Evolutionary conservation across 2,888 invertebrate species (phyloP), one percentile per base, ranked within the genome.

Genomic region (Drosophila infuscata): DNA sequence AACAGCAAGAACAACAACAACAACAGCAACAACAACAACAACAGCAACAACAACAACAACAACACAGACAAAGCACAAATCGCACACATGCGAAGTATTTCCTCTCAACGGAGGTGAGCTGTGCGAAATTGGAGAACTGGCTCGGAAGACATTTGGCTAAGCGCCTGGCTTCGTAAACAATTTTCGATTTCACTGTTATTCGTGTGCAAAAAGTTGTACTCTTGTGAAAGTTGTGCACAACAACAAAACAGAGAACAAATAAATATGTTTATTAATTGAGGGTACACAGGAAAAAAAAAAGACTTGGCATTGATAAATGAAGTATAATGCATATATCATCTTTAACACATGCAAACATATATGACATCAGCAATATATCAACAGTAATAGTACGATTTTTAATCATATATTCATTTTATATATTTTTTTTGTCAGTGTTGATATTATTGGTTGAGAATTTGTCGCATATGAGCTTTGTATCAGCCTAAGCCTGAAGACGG

Each of bases 121-220:
- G 59, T 35, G 35, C 53, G 75, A 56, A 75, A 75, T 70, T 59
- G 69, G 76, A 73, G 79, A 89, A 72, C 88, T 83, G 84, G 88
- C 84, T 89, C 84, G 84, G 89, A 85, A 85, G 89, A 85, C 84
- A 85, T 85, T 85, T 87, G 83, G 84, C 89, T 89, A 85, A 85
- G 86, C 84, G 84, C 79, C 89, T 82, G 89, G 89, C 89, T 89
- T 79, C 79, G 89, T 87, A 87, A 89, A 89, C 89, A 89, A 85
- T 89, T 85, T 85, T 85, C 84, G 89, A 85, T 85, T 89, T 84
- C 77, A 82, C 29, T 38, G 72, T 81, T 72, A 64, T 73, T 84
- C 74, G 69, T 87, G 77, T 81, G 87, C 62, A 73, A 82, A 84
- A 89, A 81, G 56, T 84, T 84, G 82, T 87, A 63, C 61, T 32